These are phyloP conservation scores for Drosophila saltans DNA, from an alignment of 1,140 invertebrate genomes.

Conservation along the genomic window DNA sequence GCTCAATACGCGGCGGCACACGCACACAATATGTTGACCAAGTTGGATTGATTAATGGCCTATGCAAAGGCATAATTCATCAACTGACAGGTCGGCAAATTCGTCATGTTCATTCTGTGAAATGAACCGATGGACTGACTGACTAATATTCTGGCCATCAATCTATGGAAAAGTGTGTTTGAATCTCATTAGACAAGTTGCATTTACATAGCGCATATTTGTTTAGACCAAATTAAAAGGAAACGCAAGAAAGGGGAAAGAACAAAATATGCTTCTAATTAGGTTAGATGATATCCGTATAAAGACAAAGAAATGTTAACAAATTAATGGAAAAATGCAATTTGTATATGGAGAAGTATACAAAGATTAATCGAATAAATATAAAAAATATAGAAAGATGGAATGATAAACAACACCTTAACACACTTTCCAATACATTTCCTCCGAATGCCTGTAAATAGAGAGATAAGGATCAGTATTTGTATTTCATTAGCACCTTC, in stretches of 20 bases:
- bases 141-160: background rate
- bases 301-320: background rate
- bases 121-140: background rate
- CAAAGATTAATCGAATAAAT: too few species aligned
- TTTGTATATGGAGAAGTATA: background rate
- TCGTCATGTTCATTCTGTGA: background rate
- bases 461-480: conserved; percentile 8
- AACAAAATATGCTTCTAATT: background rate
- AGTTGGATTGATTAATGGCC: conserved; percentile 2
- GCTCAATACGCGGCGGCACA: conserved; percentile 27
- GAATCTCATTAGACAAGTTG: conserved; percentile 22
- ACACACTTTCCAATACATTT: too few species aligned
- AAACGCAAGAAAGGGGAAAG: background rate
- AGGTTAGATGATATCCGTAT: background rate
- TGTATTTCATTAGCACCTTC: conserved; percentile 45
- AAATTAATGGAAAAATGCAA: background rate
- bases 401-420: too few species aligned
- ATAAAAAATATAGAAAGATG: too few species aligned
- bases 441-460: too few species aligned
- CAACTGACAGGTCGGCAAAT: background rate
- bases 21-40: background rate
- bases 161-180: conserved; percentile 37
- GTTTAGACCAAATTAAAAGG: conserved; percentile 4
- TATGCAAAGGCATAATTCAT: conserved; percentile 3
- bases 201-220: conserved; percentile 4